These are phyloP conservation scores for Psilopogon haemacephalus DNA, from an alignment of 2,113 vertebrate species.

Conservation along the genomic window DNA sequence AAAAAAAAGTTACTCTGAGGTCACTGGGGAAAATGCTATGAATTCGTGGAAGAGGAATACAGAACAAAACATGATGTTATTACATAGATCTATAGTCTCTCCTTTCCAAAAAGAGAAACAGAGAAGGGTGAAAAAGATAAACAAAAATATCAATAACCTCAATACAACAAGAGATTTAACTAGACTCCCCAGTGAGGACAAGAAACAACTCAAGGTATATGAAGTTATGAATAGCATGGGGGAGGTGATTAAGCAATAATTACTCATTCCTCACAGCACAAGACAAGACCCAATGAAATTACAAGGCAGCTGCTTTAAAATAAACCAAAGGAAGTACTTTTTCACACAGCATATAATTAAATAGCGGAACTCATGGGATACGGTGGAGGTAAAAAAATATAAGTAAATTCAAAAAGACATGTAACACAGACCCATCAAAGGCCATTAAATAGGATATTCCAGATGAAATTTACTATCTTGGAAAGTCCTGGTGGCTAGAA, in stretches of 20 bases:
- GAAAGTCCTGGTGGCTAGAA: not conserved
- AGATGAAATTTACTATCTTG: not conserved
- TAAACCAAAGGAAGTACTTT: slow-evolving; percentile 39
- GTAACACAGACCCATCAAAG: not conserved
- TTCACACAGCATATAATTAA: slow-evolving; percentile 28
- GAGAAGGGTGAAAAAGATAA: not conserved
- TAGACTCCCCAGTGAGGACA: not conserved
- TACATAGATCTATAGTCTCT: not conserved
- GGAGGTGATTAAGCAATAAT: not conserved
- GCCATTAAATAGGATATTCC: not conserved
- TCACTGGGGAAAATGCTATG: not conserved
- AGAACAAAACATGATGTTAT: not conserved
- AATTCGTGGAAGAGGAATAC: not conserved
- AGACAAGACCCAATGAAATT: slow-evolving; percentile 42
- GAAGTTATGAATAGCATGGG: not conserved
- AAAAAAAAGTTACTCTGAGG: not conserved
- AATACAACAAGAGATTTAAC: not conserved
- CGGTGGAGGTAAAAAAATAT: not conserved
- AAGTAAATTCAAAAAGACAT: not conserved
- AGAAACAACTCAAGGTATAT: not conserved
- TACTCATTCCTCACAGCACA: slow-evolving; percentile 1
- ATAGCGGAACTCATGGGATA: not conserved
- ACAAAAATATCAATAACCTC: not conserved
- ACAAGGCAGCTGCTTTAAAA: slow-evolving; percentile 33
- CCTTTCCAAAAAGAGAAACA: not conserved